Evolutionary conservation across 1,140 invertebrate genomes (phyloP), one percentile per base, ranked within the genome.

Genomic region (Whitmania pigra): DNA sequence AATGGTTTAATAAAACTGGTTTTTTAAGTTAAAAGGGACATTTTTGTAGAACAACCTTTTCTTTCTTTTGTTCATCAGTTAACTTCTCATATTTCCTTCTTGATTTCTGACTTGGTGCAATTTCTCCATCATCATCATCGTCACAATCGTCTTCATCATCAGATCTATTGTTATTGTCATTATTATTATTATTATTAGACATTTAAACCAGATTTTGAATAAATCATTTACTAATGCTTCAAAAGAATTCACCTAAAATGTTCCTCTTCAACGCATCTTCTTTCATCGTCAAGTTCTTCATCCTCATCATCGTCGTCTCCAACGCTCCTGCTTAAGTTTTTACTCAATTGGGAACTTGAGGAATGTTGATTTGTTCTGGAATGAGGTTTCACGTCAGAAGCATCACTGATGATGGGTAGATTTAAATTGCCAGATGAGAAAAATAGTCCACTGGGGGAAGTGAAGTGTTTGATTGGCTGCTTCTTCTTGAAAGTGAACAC

Each of bases 401-500:
- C 6, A 13, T 31, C 20, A 1, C 20, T 13, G 43, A 11, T 11
- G 43, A 49, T 17, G 15, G 43, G 43, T 4, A 49, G 43, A 17
- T 49, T 49, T 49, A 17, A 49, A 49, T 49, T 13, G 2, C 43
- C 43, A 3, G 43, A 49, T 4, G 43, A 49, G 43, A 49, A 49
- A 49, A 49, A 11, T 7, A 49, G 0, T 13, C 13, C 43, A 49
- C 13, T 17, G 15, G 43, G 43, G 9, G 43, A 49, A 31, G 57
- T 63, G 29, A 63, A 22, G 29, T 63, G 22, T n/a, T 63, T 63
- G 22, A 63, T 25, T 3, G 57, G 57, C 9, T 63, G 22, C 15
- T 63, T 63, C 57, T 25, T 63, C 57, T 63, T 63, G 29, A 63
- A 63, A 22, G 57, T 63, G 57, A 63, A 63, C 29, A 31, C 57